Evolutionary conservation across 1,140 invertebrate genomes (phyloP), one percentile per base, ranked within the genome.

Genomic region (Alviniconcha marisindica): DNA sequence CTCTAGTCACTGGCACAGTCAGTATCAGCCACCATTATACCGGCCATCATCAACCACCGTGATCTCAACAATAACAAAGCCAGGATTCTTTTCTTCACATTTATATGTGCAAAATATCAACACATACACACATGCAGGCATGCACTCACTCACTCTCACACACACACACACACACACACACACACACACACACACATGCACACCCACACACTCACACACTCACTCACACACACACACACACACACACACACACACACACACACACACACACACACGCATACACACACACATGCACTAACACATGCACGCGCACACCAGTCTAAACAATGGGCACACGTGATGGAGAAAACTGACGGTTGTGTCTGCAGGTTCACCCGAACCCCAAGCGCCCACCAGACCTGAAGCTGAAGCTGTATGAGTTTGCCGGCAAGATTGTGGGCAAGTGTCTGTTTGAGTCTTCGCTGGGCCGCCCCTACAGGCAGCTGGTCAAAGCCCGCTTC

Each of bases 381-480:
- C 95, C 95, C 24, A 95, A 95, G 89, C 93, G 96, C 38, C 95
- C 96, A 28, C 83, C 85, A 54, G 88, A 87, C 77, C 84, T 88
- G 7, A 97, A 97, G 93, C 89, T 97, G 69, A 97, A 97, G 89
- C 96, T 98, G 92, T 98, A 96, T 92, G 97, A 98, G 94, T 97
- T 98, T 92, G 97, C 97, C 51, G 98, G 98, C 42, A 96, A 96
- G 93, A 95, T 99, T 86, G 97, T 98, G n/a, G 98, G 97, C 71
- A 98, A 98, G 93, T 97, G 97, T 93, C 93, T 98, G 81, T 98
- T 97, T 91, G 97, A 99, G 93, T 97, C 96, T 71, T 96, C 97
- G 18, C 94, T 98, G 24, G 97, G 97, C 7, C 96, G 96, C 38
- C 95, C 96, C 18, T 98, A 98, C 94, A 88, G 97, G 3, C 97